These are phyloP conservation scores for Goniozus legneri DNA, from an alignment of 1,140 invertebrate genomes.

Conservation along the genomic window DNA sequence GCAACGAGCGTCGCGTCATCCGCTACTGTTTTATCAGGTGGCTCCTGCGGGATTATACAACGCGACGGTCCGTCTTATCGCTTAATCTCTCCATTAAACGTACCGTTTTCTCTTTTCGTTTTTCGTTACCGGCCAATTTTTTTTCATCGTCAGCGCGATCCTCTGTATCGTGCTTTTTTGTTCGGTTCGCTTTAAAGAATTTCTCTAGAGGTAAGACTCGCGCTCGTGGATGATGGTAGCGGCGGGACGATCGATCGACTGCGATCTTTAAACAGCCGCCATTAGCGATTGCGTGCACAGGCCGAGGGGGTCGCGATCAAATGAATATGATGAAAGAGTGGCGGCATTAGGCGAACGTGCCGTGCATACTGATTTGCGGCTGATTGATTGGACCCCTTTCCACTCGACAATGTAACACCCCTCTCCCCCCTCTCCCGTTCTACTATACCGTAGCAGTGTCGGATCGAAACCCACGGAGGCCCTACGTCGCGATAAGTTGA, in stretches of 20 bases:
- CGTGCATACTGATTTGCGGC: constrained; percentile 55
- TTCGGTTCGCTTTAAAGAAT: not conserved
- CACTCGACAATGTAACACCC: constrained; percentile 32
- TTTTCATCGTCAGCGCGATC: not conserved
- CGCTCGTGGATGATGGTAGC: constrained; percentile 3
- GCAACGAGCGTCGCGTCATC: too few relatives aligned
- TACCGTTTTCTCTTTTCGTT: not conserved
- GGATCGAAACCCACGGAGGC: too few relatives aligned
- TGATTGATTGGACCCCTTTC: constrained; percentile 55
- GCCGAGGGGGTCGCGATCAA: constrained; percentile 43
- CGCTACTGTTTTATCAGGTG: too few relatives aligned
- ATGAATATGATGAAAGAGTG: constrained; percentile 57
- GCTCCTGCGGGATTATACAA: too few relatives aligned
- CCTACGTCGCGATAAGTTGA: too few relatives aligned
- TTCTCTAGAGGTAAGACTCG: not conserved
- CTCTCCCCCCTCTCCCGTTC: constrained; percentile 10
- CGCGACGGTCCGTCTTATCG: too few relatives aligned
- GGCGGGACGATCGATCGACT: constrained; percentile 22
- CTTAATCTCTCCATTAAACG: too few relatives aligned
- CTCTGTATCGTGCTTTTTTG: constrained; percentile 4
- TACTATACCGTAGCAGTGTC: too few relatives aligned
- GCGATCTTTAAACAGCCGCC: constrained; percentile 43
- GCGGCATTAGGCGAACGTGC: constrained; percentile 54
- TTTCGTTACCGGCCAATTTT: not conserved
- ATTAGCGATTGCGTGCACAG: constrained; percentile 45